Percentiles rank a stretch among this genome's conserved stretches.
These are phyloP conservation scores for Corydoras sp. DNA, from an alignment of 2,113 vertebrate genomes.

Conservation along the genomic window DNA sequence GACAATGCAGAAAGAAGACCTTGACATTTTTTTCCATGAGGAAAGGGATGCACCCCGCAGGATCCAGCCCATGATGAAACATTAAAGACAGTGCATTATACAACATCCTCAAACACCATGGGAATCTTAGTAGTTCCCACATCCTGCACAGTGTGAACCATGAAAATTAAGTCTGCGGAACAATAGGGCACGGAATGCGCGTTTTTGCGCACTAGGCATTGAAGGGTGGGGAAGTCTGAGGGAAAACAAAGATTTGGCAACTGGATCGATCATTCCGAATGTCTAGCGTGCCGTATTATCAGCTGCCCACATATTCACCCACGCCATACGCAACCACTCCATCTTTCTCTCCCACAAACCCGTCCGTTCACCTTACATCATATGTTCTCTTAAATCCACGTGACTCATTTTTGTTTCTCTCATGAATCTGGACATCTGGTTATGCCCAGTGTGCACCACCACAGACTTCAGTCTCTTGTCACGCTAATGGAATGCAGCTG, in stretches of 20 bases:
- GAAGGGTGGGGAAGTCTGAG: constrained; percentile 21
- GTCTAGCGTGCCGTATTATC: constrained; percentile 13
- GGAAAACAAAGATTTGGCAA: constrained; percentile 26
- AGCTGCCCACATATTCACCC: constrained; percentile 24
- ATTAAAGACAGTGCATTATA: constrained; percentile 4
- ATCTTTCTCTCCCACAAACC: not conserved
- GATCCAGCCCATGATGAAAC: not conserved
- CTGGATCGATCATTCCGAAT: constrained; percentile 14
- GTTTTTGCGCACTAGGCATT: not conserved
- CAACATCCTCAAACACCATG: constrained; percentile 7
- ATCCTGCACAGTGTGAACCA: not conserved
- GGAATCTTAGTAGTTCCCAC: constrained; percentile 7
- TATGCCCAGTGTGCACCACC: constrained; percentile 35
- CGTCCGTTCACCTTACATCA: constrained; percentile 13
- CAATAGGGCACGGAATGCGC: constrained; percentile 14
- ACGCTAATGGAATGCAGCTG: constrained; percentile 5
- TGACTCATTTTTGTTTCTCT: constrained; percentile 39
- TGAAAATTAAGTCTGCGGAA: not conserved
- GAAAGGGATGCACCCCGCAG: not conserved
- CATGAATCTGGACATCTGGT: constrained; percentile 49
- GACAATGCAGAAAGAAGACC: too few relatives aligned
- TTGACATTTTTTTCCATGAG: not conserved
- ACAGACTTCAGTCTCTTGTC: constrained; percentile 36
- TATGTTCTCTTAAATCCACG: constrained; percentile 13
- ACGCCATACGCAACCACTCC: not conserved